A percentile compares a stretch with the other conserved stretches of the same genome.
Conservation (phyloP, 2,113 vertebrate species). For the Tragulus kanchil region DNA sequence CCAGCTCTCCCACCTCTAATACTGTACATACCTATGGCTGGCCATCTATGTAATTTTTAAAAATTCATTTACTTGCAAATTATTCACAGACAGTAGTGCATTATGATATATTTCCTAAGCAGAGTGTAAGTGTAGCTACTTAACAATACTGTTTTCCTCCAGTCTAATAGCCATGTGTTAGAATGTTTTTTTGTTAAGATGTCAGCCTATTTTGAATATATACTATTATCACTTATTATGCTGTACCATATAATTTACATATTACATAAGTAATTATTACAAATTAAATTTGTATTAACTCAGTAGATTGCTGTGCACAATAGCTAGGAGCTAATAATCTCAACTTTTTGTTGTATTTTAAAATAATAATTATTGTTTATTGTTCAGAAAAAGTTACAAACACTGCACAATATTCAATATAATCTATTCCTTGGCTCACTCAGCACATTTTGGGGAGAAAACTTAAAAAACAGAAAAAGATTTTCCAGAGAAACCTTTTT, state of each 20-base stretch:
- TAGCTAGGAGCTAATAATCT: not conserved
- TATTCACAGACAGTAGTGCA: constrained; percentile 74
- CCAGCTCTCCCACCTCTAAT: not conserved
- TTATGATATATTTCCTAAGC: constrained; percentile 81
- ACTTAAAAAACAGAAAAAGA: not conserved
- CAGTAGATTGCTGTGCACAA: constrained; percentile 60
- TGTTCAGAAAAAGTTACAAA: constrained; percentile 67
- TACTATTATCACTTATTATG: constrained; percentile 77
- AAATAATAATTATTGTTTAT: constrained; percentile 74
- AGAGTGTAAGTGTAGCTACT: constrained; percentile 70
- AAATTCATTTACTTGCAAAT: constrained; percentile 79
- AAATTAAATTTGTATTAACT: constrained; percentile 80
- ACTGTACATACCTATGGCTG: constrained; percentile 39
- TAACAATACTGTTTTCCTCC: constrained; percentile 76
- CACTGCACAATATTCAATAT: constrained; percentile 43
- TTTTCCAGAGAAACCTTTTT: not conserved
- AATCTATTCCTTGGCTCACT: constrained; percentile 54
- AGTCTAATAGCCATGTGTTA: constrained; percentile 72
- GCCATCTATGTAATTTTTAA: constrained; percentile 74
- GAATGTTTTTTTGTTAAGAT: constrained; percentile 76
- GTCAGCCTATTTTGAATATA: constrained; percentile 73
- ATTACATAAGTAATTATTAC: constrained; percentile 78
- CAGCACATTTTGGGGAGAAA: constrained; percentile 8
- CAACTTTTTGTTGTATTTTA: constrained; percentile 68
- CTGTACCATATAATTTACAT: constrained; percentile 82